These are phyloP conservation scores for Aramus guarauna DNA, from an alignment of 2,113 vertebrate genomes.

Conservation along the genomic window DNA sequence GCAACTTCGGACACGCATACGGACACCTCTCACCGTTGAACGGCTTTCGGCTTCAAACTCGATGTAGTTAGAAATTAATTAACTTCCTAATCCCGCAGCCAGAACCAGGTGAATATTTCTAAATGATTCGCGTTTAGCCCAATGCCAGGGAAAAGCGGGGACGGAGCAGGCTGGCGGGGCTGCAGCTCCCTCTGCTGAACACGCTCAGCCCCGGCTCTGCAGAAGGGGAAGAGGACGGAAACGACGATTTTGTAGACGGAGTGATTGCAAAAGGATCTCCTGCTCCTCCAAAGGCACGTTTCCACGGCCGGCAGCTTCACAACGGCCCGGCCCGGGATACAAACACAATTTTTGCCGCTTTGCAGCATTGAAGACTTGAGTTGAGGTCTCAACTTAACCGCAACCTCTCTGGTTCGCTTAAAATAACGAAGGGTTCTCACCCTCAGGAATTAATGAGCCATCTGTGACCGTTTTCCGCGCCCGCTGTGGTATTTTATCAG, in stretches of 20 bases:
- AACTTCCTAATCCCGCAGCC: not conserved
- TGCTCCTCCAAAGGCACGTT: not conserved
- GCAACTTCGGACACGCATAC: not conserved
- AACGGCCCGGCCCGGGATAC: rapidly evolving
- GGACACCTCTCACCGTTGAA: not conserved
- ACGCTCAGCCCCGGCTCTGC: not conserved
- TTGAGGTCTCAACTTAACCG: rapidly evolving
- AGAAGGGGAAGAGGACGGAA: not conserved
- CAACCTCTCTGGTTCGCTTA: not conserved
- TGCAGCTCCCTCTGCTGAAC: conserved; percentile 67
- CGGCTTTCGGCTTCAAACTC: not conserved
- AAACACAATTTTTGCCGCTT: rapidly evolving
- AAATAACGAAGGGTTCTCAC: not conserved
- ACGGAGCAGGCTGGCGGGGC: not conserved
- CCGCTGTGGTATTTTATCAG: rapidly evolving
- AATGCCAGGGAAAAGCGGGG: not conserved
- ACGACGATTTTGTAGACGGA: rapidly evolving
- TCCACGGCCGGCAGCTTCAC: not conserved
- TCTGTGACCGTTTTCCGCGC: rapidly evolving
- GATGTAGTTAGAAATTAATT: not conserved
- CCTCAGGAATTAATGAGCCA: not conserved
- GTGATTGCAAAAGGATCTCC: not conserved
- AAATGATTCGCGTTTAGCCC: not conserved
- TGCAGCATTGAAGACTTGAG: rapidly evolving
- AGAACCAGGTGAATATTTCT: not conserved